Conservation (phyloP, 2,888 invertebrate species). For the Lycophotia porphyrea region DNA sequence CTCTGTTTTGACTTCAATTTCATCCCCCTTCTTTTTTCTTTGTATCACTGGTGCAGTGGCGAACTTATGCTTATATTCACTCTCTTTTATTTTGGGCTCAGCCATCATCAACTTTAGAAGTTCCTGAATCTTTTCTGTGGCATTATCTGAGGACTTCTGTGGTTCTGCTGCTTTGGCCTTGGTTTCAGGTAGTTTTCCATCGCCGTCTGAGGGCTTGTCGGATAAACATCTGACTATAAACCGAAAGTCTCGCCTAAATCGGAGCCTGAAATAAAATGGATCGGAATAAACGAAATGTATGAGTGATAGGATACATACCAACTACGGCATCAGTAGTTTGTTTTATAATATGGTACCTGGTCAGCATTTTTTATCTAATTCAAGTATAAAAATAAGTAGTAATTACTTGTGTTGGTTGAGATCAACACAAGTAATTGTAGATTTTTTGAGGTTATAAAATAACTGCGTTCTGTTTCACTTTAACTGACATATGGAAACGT, state of each 20-base stretch:
- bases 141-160: constrained; percentile 69
- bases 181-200: constrained; percentile 74
- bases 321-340: background rate
- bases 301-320: background rate
- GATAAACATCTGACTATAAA: constrained; percentile 75
- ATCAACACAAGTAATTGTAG: constrained; percentile 24
- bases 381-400: constrained; percentile 8
- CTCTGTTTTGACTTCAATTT: constrained; percentile 80
- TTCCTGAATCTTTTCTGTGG: constrained; percentile 84
- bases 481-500: constrained; percentile 24
- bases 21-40: constrained; percentile 74
- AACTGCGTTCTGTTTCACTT: constrained; percentile 35
- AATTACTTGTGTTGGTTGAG: too few species aligned
- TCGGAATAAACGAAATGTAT: background rate
- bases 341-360: constrained; percentile 65
- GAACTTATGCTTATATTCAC: constrained; percentile 82
- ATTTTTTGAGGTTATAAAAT: constrained; percentile 65
- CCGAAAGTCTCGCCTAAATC: constrained; percentile 74
- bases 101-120: constrained; percentile 85
- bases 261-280: constrained; percentile 67
- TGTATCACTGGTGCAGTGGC: constrained; percentile 79
- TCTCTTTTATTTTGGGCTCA: constrained; percentile 81
- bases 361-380: constrained; percentile 64
- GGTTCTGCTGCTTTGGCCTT: constrained; percentile 63
- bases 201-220: constrained; percentile 78